Percentiles rank a stretch among this genome's conserved stretches.
Conservation (phyloP, 2,888 invertebrate genomes). For the Meiosimyza platycephala region DNA sequence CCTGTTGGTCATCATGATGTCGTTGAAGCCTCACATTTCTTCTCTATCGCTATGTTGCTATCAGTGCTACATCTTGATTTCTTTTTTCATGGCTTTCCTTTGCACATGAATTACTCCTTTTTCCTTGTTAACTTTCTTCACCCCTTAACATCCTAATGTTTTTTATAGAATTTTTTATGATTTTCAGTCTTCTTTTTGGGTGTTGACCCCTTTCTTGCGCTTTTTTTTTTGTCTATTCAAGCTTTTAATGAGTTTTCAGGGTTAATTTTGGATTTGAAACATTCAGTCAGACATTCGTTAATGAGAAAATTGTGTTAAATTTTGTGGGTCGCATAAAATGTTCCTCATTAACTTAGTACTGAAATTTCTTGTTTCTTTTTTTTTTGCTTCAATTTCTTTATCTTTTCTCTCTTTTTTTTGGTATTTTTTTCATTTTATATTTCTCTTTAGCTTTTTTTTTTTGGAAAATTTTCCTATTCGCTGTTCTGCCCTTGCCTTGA, state of each 20-base stretch:
- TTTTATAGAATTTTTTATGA: no score
- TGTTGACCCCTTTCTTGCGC: slow-evolving; percentile 9
- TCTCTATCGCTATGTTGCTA: no score
- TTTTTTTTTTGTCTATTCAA: background rate
- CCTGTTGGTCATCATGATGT: no score
- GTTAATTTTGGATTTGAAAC: slow-evolving; percentile 32
- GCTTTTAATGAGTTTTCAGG: slow-evolving; percentile 30
- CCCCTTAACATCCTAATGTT: no score
- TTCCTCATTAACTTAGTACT: slow-evolving; percentile 3
- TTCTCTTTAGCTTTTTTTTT: background rate
- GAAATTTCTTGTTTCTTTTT: background rate
- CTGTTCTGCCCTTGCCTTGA: background rate
- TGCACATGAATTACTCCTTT: no score
- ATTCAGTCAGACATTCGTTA: slow-evolving; percentile 27
- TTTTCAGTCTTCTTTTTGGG: background rate
- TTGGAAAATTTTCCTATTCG: background rate
- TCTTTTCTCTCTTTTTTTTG: no score
- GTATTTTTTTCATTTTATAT: no score
- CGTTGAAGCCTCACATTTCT: no score
- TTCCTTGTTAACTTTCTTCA: no score
- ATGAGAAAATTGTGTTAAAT: slow-evolving; percentile 34
- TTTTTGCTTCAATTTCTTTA: no score
- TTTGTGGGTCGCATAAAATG: slow-evolving; percentile 30
- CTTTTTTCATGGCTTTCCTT: no score
- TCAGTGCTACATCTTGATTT: no score